Percentiles rank a stretch among this genome's conserved stretches.
Evolutionary conservation across 2,888 invertebrate species (phyloP).

Genomic region (Lochmaea crataegi): DNA sequence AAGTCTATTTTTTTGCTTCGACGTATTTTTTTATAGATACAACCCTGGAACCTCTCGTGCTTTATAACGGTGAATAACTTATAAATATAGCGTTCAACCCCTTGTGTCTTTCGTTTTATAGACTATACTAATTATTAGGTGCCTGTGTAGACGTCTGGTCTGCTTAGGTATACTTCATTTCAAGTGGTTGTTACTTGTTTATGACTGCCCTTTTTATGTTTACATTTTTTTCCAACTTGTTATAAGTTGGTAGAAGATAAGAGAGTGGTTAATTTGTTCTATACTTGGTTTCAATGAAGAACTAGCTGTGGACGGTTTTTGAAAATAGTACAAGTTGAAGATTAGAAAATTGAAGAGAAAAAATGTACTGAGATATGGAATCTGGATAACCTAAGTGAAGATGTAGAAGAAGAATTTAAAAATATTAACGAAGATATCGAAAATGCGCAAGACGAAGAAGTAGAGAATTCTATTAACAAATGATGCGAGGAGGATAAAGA

Average conservation of each 20-base stretch:
- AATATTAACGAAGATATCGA: too few relatives aligned
- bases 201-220: conserved; percentile 25
- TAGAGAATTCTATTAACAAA: too few relatives aligned
- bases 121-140: conserved; percentile 17
- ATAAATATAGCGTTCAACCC: conserved; percentile 15
- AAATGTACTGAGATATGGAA: too few relatives aligned
- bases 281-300: too few relatives aligned
- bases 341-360: too few relatives aligned
- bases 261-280: neutral
- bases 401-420: too few relatives aligned
- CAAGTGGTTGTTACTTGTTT: conserved; percentile 23
- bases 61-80: conserved; percentile 18
- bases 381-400: too few relatives aligned
- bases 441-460: too few relatives aligned
- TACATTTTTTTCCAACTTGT: conserved; percentile 8
- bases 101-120: conserved; percentile 16
- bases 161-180: conserved; percentile 1
- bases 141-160: conserved; percentile 24
- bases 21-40: neutral
- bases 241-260: conserved; percentile 3
- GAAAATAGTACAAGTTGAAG: too few relatives aligned
- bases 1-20: neutral
- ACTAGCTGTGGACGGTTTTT: too few relatives aligned
- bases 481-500: too few relatives aligned
- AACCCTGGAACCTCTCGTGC: conserved; percentile 18